A percentile compares a stretch with the other conserved stretches of the same genome.
Conservation (phyloP, 2,797 vertebrate species). For the Pipistrellus pipistrellus region DNA sequence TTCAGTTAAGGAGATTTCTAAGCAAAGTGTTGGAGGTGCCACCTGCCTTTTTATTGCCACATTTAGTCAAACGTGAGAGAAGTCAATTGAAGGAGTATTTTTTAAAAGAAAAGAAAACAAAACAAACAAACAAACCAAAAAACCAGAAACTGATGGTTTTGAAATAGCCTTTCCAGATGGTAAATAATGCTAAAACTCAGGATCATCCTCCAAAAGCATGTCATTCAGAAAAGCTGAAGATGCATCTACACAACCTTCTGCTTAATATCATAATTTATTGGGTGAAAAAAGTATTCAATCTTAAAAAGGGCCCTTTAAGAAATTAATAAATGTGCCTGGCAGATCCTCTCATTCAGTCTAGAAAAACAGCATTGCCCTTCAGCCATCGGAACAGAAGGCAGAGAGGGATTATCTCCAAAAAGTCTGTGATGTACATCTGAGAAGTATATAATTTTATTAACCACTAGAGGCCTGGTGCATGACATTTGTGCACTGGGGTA, state of each 20-base stretch:
- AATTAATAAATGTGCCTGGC: neutral
- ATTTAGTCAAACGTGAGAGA: neutral
- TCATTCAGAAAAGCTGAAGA: neutral
- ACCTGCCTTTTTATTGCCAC: neutral
- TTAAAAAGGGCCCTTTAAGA: neutral
- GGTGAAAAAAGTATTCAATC: neutral
- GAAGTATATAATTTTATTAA: neutral
- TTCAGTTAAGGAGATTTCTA: neutral
- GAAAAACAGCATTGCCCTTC: neutral
- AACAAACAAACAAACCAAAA: neutral
- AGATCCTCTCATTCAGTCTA: neutral
- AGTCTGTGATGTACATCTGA: neutral
- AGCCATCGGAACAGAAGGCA: neutral
- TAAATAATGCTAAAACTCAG: neutral
- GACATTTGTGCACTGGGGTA: too few relatives aligned
- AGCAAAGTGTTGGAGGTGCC: neutral
- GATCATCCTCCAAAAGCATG: neutral
- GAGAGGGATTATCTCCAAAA: neutral
- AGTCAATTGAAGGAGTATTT: neutral
- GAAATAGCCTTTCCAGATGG: neutral
- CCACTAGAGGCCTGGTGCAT: too few relatives aligned
- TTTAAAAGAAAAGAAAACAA: neutral
- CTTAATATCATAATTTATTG: neutral
- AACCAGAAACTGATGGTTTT: neutral
- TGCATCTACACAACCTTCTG: neutral